Conservation (phyloP, 2,113 vertebrate species). For the Heterocephalus glaber region DNA sequence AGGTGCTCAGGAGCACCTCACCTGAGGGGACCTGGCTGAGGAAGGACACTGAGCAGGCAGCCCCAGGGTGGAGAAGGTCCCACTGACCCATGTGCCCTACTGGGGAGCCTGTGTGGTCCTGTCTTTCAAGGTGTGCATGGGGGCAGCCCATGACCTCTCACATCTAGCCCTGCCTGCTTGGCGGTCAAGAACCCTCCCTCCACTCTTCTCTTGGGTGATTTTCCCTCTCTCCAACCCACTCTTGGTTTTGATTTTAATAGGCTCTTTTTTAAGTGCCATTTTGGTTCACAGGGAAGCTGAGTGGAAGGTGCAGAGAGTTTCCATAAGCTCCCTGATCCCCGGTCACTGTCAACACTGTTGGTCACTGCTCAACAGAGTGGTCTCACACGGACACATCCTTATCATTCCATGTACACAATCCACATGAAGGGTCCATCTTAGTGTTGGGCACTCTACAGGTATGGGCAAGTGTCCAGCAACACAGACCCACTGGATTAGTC, state of each 20-base stretch:
- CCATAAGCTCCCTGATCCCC: not conserved
- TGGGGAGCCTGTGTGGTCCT: not conserved
- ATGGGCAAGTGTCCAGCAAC: not conserved
- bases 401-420: accelerated
- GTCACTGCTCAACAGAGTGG: not conserved
- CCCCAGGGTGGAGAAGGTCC: not conserved
- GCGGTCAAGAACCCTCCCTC: too few relatives aligned
- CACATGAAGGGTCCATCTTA: accelerated
- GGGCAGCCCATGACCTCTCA: accelerated
- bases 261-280: not conserved
- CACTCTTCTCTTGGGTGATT: not conserved
- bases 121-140: not conserved
- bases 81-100: not conserved
- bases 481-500: not conserved
- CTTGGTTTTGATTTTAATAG: not conserved
- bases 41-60: not conserved
- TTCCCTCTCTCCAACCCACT: not conserved
- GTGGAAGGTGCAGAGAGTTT: not conserved
- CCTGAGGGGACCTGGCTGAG: not conserved
- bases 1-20: too few relatives aligned
- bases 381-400: not conserved
- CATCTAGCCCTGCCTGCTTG: not conserved
- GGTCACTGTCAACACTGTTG: too few relatives aligned
- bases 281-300: not conserved
- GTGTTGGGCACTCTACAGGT: not conserved